These are phyloP conservation scores for Bombyx mandarina DNA, from an alignment of 1,140 invertebrate genomes.

Conservation along the genomic window DNA sequence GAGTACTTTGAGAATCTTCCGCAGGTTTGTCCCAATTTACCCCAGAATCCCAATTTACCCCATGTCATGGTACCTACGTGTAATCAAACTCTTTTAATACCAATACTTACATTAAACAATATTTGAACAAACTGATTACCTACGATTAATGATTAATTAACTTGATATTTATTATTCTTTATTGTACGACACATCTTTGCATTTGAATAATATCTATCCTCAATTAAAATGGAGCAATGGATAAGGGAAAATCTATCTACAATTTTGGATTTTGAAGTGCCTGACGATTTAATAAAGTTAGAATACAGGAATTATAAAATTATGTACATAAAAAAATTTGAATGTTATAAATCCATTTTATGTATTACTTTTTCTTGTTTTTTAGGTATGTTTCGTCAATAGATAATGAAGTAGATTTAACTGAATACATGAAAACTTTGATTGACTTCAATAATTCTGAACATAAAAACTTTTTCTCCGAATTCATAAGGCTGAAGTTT, in stretches of 20 bases:
- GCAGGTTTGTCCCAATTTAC: too few relatives aligned
- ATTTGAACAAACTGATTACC: too few relatives aligned
- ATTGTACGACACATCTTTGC: not conserved
- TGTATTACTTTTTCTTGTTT: constrained; percentile 3
- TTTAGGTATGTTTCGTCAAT: constrained; percentile 76
- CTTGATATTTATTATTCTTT: not conserved
- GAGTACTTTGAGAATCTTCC: too few relatives aligned
- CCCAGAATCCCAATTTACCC: too few relatives aligned
- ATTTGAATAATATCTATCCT: not conserved
- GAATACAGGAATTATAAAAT: constrained; percentile 12
- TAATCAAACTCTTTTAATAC: too few relatives aligned
- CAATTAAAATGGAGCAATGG: constrained; percentile 58
- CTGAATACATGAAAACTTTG: constrained; percentile 79
- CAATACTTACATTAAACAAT: too few relatives aligned
- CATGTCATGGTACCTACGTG: too few relatives aligned
- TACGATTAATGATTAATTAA: too few relatives aligned
- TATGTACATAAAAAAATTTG: not conserved
- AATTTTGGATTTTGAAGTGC: constrained; percentile 74
- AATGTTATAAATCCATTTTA: too few relatives aligned
- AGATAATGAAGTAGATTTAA: constrained; percentile 76
- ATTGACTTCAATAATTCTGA: constrained; percentile 75
- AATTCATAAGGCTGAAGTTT: constrained; percentile 73
- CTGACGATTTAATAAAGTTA: constrained; percentile 77
- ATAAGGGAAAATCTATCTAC: constrained; percentile 67
- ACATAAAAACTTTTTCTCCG: constrained; percentile 76